Evolutionary conservation across 2,888 invertebrate species (phyloP).

Genomic region (Athalia cordata): DNA sequence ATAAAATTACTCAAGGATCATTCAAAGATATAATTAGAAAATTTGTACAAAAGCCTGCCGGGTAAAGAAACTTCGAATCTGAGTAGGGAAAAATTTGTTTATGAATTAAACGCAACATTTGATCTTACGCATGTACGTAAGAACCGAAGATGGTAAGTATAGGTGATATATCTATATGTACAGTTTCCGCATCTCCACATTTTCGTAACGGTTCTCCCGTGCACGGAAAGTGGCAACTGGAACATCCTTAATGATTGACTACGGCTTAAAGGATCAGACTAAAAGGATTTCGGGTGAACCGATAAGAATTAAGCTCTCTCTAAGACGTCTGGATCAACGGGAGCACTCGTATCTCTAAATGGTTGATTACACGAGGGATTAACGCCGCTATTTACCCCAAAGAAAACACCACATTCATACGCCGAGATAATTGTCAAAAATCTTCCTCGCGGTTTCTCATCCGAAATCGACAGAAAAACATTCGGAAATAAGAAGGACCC

Average conservation of each 20-base stretch:
- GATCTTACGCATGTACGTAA: too few relatives aligned
- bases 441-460: not conserved
- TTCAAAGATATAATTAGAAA: conserved; percentile 25
- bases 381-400: not conserved
- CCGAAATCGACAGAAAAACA: too few relatives aligned
- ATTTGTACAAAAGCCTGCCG: not conserved
- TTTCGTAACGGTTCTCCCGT: not conserved
- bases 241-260: conserved; percentile 41
- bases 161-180: not conserved
- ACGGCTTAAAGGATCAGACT: conserved; percentile 41
- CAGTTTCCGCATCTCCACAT: not conserved
- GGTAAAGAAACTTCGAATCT: too few relatives aligned
- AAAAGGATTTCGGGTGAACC: conserved; percentile 42
- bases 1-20: conserved; percentile 4
- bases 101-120: too few relatives aligned
- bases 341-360: conserved; percentile 6
- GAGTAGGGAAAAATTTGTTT: too few relatives aligned
- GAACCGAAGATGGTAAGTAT: too few relatives aligned
- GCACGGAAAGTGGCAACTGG: conserved; percentile 9
- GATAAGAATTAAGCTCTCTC: conserved; percentile 44
- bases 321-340: conserved; percentile 39
- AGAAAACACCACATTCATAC: not conserved
- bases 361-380: conserved; percentile 23
- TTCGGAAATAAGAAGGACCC: too few relatives aligned
- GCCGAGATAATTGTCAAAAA: not conserved